Conservation (phyloP, 2,113 vertebrate genomes). For the Ctenomys sociabilis region DNA sequence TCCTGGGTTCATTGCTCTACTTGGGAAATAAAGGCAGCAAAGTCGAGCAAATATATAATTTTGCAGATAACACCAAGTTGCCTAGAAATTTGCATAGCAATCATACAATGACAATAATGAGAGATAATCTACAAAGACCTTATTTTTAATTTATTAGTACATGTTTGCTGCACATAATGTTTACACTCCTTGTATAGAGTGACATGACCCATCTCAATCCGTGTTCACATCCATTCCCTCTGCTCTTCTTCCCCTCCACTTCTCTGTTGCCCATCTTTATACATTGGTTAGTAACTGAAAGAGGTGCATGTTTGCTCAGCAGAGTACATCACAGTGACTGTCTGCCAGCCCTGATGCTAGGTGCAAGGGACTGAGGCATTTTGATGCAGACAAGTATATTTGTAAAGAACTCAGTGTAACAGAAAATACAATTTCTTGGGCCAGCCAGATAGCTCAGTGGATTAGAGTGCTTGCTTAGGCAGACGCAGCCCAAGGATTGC, state of each 20-base stretch:
- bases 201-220: background rate
- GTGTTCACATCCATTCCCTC: background rate
- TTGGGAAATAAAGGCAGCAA: conserved; percentile 23
- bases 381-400: background rate
- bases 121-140: background rate
- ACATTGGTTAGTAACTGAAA: background rate
- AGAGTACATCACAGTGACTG: background rate
- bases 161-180: background rate
- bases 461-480: no score
- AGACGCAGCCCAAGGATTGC: no score
- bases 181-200: background rate
- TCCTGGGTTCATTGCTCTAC: background rate
- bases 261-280: background rate
- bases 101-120: background rate
- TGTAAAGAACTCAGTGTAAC: conserved; percentile 45
- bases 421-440: background rate
- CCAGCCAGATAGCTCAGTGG: no score
- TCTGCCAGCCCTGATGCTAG: background rate
- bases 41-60: background rate
- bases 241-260: background rate
- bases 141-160: background rate
- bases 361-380: background rate
- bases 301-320: background rate
- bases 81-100: conserved; percentile 10
- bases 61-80: background rate